Base-by-base conservation (phyloP, 2,797 vertebrate genomes). In the Sparus aurata region DNA sequence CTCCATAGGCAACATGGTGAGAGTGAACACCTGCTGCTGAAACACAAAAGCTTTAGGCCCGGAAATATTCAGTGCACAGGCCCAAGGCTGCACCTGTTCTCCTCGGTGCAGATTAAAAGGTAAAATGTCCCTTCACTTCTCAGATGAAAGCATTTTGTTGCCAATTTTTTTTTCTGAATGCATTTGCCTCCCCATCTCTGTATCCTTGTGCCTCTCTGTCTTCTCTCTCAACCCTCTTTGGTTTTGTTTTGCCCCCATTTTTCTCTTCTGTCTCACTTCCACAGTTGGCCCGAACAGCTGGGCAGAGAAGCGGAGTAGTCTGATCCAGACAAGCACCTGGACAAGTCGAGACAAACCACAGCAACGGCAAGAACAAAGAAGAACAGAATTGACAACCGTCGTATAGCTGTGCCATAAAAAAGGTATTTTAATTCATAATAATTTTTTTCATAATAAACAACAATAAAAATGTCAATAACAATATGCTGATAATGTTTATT, bases 241-340 rank as follows among this genome's bases (percentile, higher is more conserved):
- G 75, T 71, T 53, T 17, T 9, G n/a, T 23, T 23, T 61, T 27
- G 20, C 84, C 83, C 65, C 52, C 25, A 1, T 53, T 34, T 22
- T 63, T 41, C 71, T 73, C 60, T 78, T 73, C 77, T 69, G 66
- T 87, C 74, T 86, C 77, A 66, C 75, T 84, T 87, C 87, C 41
- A 80, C 91, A 92, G 91, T 86, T 89, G 92, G 68, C 30, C 30
- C 5, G 0, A 34, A 34, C 30, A 90, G 88, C 90, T 91, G 88
- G 81, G 41, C 69, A 72, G 52, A 73, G 71, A 79, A 69, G 77
- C 77, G 66, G 34, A 57, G 55, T 45, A 20, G 79, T 88, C 59
- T 82, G 88, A 90, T 85, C 77, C 66, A 41, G 70, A 74, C 77
- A 3, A 27, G 67, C 85, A 91, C 85, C 91, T 89, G 90, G 73